phyloP scores from a whole-genome alignment of 2,113 vertebrate species.

The Lota lota region DNA sequence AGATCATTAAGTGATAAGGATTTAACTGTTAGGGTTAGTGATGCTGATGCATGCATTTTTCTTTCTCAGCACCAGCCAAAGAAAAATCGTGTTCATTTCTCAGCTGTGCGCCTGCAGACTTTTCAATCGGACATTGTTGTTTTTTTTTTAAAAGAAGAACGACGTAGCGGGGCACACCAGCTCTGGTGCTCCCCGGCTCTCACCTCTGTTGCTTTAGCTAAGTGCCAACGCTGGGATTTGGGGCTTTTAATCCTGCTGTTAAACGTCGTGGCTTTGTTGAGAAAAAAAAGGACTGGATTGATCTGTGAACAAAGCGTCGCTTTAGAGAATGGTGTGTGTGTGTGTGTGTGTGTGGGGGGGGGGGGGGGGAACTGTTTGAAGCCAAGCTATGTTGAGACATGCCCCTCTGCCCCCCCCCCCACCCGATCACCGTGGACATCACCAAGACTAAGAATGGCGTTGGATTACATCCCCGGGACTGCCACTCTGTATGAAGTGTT shows the following conservation, averaged over 20 bases:
- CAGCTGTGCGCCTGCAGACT: too few species aligned
- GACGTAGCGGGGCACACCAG: conserved; percentile 41
- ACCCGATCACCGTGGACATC: conserved; percentile 73
- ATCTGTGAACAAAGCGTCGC: conserved; percentile 78
- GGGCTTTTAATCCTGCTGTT: conserved; percentile 78
- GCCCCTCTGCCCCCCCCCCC: conserved; percentile 69
- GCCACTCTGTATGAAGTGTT: conserved; percentile 80
- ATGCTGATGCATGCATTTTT: too few species aligned
- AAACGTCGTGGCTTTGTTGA: conserved; percentile 76
- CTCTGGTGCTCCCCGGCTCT: conserved; percentile 35
- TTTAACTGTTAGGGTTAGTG: too few species aligned
- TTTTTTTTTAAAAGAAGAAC: conserved; percentile 3
- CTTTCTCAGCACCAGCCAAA: too few species aligned
- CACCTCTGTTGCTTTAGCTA: conserved; percentile 70
- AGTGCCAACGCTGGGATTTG: conserved; percentile 72
- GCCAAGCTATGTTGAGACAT: conserved; percentile 75
- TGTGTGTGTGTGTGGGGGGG: too few species aligned
- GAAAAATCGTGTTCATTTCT: too few species aligned
- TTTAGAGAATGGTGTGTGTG: conserved; percentile 65
- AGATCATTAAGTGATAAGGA: too few species aligned
- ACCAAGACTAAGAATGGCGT: conserved; percentile 80
- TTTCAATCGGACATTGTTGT: too few species aligned
- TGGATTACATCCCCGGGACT: conserved; percentile 80
- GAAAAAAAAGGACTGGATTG: conserved; percentile 66
- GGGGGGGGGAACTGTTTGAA: conserved; percentile 64